Evolutionary conservation across 2,113 vertebrate genomes (phyloP).

Genomic region (Gnathonemus echidnorhynchus): DNA sequence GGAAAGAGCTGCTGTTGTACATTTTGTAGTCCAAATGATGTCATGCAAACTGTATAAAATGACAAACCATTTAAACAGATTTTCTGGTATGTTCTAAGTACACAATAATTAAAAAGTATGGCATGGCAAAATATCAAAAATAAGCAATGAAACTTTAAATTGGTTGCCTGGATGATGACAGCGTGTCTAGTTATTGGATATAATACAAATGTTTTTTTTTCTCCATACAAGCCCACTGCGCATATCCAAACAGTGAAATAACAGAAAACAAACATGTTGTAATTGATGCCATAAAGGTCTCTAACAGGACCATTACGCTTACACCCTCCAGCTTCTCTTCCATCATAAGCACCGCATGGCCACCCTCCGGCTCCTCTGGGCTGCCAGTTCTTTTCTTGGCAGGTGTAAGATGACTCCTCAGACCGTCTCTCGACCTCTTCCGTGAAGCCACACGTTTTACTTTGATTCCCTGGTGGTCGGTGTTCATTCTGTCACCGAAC

Average conservation of each 20-base stretch:
- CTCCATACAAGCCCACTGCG: not conserved
- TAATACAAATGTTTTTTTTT: not conserved
- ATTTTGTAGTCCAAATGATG: not conserved
- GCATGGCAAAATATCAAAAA: not conserved
- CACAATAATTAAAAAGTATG: not conserved
- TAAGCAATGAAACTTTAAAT: not conserved
- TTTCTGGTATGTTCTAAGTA: not conserved
- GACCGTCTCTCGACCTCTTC: conserved; percentile 46
- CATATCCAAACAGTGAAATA: not conserved
- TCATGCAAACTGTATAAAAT: not conserved
- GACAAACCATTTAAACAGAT: not conserved
- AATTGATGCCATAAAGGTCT: not conserved
- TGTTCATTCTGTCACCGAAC: conserved; percentile 34
- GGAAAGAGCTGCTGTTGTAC: not conserved
- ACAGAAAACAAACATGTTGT: not conserved
- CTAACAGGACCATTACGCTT: not conserved
- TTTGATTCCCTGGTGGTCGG: conserved; percentile 29
- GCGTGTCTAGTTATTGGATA: not conserved
- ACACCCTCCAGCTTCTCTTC: conserved; percentile 27
- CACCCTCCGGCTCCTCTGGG: not conserved
- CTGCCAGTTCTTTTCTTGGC: conserved; percentile 28
- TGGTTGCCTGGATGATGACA: not conserved
- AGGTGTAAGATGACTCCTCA: conserved; percentile 41
- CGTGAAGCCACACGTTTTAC: conserved; percentile 47
- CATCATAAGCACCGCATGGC: not conserved